A percentile compares a stretch with the other conserved stretches of the same genome.
Conservation (phyloP, 2,797 vertebrate species). For the Thamnophis elegans region DNA sequence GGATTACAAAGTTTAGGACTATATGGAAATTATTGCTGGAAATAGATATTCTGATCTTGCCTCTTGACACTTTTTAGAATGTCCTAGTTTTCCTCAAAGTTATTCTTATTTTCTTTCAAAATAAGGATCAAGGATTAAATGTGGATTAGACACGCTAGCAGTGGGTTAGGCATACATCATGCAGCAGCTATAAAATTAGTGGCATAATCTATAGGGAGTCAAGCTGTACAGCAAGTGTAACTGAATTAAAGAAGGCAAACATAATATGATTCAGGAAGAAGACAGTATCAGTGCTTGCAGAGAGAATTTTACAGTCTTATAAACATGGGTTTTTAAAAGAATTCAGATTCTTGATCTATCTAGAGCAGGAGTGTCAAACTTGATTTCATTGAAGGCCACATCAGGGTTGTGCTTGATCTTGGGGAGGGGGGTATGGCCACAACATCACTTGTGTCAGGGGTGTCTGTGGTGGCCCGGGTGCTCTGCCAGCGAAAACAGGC, state of each 20-base stretch:
- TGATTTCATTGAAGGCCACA: too few relatives aligned
- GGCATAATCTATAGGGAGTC: background rate
- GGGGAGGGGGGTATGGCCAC: too few relatives aligned
- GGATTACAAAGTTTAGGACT: background rate
- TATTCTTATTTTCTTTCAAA: background rate
- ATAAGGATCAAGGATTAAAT: background rate
- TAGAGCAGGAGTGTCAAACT: background rate
- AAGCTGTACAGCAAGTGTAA: background rate
- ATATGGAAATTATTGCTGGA: background rate
- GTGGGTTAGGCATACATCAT: background rate
- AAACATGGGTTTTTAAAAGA: background rate
- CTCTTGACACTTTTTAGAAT: background rate
- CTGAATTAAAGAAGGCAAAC: background rate
- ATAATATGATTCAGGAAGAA: background rate
- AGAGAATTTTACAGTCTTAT: background rate
- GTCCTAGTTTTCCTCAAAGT: background rate
- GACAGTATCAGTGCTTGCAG: background rate
- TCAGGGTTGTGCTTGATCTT: too few relatives aligned
- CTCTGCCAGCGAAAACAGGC: too few relatives aligned
- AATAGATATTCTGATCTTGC: background rate
- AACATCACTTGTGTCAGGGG: too few relatives aligned
- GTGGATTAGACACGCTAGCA: background rate
- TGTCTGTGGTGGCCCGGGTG: too few relatives aligned
- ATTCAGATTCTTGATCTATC: background rate
- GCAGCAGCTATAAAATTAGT: background rate